A percentile compares a stretch with the other conserved stretches of the same genome.
Evolutionary conservation across 1,140 invertebrate species (phyloP).

Genomic region (Camponotus vicinus): DNA sequence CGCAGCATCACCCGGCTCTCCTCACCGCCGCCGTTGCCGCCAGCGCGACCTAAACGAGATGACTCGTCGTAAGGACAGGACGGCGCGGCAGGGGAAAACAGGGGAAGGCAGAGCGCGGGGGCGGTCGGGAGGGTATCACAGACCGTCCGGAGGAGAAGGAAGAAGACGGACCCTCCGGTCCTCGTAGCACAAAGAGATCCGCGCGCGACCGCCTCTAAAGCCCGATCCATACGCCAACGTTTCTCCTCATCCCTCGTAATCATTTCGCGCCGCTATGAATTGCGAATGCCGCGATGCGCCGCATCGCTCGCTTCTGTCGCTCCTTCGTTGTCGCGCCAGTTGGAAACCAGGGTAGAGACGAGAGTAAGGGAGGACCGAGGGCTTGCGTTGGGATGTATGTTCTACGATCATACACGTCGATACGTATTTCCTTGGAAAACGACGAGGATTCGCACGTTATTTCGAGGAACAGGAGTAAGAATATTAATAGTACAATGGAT

Average conservation of each 20-base stretch:
- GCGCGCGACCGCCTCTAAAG: slow-evolving; percentile 69
- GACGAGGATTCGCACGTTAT: slow-evolving; percentile 12
- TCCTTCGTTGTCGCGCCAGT: background rate
- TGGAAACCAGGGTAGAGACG: background rate
- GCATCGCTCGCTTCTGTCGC: slow-evolving; percentile 18
- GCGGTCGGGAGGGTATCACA: slow-evolving; percentile 63
- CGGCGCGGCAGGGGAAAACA: slow-evolving; percentile 24
- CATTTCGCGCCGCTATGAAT: slow-evolving; percentile 64
- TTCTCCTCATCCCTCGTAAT: slow-evolving; percentile 45
- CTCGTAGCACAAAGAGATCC: slow-evolving; percentile 75
- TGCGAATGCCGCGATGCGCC: slow-evolving; percentile 23
- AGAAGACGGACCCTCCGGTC: slow-evolving; percentile 74
- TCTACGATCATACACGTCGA: slow-evolving; percentile 9
- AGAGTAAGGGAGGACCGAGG: background rate
- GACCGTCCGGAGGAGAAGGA: slow-evolving; percentile 68
- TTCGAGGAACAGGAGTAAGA: slow-evolving; percentile 8
- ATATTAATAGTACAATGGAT: slow-evolving; percentile 27
- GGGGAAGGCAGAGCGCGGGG: background rate
- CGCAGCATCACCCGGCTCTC: slow-evolving; percentile 40
- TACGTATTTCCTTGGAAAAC: slow-evolving; percentile 21
- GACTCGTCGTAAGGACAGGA: slow-evolving; percentile 75
- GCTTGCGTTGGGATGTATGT: background rate
- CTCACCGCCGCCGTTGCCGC: slow-evolving; percentile 30
- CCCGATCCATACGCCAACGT: slow-evolving; percentile 72
- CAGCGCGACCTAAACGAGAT: slow-evolving; percentile 74